These are phyloP conservation scores for Pycnonotus jocosus DNA, from an alignment of 2,113 vertebrate species.

Conservation along the genomic window DNA sequence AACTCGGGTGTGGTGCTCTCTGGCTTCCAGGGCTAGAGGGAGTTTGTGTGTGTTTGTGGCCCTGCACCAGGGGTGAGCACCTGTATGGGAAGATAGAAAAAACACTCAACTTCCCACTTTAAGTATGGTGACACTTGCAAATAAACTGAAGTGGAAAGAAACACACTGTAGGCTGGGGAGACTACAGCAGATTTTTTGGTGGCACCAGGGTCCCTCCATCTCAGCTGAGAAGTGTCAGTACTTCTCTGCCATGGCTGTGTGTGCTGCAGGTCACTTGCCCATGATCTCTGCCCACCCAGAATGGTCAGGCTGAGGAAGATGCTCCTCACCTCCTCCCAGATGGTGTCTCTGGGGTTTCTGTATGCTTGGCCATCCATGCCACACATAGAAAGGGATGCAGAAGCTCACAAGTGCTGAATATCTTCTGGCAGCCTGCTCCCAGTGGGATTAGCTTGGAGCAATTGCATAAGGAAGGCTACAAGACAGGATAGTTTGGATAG, in stretches of 20 bases:
- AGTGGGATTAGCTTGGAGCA: neutral
- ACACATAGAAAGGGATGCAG: neutral
- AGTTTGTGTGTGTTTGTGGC: neutral
- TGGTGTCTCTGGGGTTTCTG: neutral
- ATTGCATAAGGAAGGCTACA: neutral
- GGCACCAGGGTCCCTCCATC: neutral
- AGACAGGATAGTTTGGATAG: neutral
- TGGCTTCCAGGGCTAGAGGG: neutral
- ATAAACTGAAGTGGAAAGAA: neutral
- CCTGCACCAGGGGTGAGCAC: rapidly evolving
- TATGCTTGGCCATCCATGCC: neutral
- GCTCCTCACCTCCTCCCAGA: neutral
- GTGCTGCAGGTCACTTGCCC: rapidly evolving
- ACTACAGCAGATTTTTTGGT: neutral
- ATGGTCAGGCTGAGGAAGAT: neutral
- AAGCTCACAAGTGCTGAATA: neutral
- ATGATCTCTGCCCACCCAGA: neutral
- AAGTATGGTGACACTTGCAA: neutral
- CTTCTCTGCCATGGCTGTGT: neutral
- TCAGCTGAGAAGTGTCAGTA: neutral
- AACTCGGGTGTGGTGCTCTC: neutral
- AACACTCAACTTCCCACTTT: neutral
- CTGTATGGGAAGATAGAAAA: neutral
- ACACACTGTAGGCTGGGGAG: neutral
- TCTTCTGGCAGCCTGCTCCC: neutral